These are phyloP conservation scores for Hirtodrosophila trivittata DNA, from an alignment of 2,888 invertebrate species.

Conservation along the genomic window DNA sequence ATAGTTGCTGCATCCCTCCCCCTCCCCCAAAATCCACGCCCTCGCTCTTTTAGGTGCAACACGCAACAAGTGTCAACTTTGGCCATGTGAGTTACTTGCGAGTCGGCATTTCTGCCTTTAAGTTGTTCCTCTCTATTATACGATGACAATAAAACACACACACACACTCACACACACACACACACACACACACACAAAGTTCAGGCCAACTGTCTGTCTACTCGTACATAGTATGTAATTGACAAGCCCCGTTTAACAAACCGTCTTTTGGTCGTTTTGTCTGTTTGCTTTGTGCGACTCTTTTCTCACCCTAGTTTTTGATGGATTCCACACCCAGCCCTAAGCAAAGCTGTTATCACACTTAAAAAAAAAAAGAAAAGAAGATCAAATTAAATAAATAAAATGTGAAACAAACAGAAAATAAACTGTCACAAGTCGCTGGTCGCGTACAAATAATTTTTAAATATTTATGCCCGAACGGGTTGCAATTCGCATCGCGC, in stretches of 20 bases:
- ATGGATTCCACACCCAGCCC: conserved; percentile 34
- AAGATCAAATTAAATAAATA: background rate
- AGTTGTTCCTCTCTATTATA: conserved; percentile 58
- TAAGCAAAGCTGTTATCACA: conserved; percentile 72
- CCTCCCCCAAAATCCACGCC: background rate
- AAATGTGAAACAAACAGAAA: conserved; percentile 10
- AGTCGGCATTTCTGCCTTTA: conserved; percentile 60
- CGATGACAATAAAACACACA: conserved; percentile 69
- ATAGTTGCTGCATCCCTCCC: conserved; percentile 16
- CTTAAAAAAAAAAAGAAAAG: conserved; percentile 13
- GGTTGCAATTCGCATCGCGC: conserved; percentile 49
- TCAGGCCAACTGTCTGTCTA: conserved; percentile 72
- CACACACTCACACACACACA: too few species aligned
- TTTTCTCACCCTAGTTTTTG: conserved; percentile 74
- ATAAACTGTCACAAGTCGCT: conserved; percentile 64
- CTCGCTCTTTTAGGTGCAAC: conserved; percentile 37
- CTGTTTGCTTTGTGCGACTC: conserved; percentile 72
- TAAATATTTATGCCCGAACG: conserved; percentile 72
- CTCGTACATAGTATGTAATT: conserved; percentile 36
- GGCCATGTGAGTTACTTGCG: conserved; percentile 49
- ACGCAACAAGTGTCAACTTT: conserved; percentile 77
- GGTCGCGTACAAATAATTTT: conserved; percentile 57
- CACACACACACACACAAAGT: too few species aligned
- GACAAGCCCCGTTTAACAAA: conserved; percentile 31
- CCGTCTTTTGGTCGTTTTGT: conserved; percentile 13